Percentiles rank a stretch among this genome's conserved stretches.
phyloP scores from a whole-genome alignment of 2,113 vertebrate species.

The Protomyctophum bolini region DNA sequence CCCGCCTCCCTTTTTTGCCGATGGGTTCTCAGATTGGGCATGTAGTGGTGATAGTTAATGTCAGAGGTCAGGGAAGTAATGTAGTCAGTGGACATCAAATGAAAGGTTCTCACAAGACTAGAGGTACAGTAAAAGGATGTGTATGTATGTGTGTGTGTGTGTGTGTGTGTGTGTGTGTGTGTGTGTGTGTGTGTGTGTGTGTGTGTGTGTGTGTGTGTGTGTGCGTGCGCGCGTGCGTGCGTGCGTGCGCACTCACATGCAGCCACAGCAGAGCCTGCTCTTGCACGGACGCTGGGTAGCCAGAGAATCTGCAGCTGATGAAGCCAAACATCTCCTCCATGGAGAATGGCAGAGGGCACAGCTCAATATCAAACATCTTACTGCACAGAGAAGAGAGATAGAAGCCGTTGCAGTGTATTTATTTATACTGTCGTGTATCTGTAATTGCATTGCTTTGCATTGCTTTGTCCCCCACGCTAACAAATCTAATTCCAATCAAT shows the following conservation, averaged over 20 bases:
- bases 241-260: conserved; percentile 84
- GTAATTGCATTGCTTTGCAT: no score
- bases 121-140: background rate
- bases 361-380: conserved; percentile 99
- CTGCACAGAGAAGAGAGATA: conserved; percentile 67
- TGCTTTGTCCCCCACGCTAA: no score
- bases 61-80: no score
- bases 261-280: conserved; percentile 98
- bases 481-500: no score
- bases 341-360: conserved; percentile 97
- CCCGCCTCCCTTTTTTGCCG: no score
- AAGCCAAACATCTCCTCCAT: conserved; percentile 99
- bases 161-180: conserved; percentile 8
- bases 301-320: conserved; percentile 97
- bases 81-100: no score
- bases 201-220: conserved; percentile 2
- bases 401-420: no score
- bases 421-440: no score
- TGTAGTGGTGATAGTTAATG: no score
- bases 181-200: conserved; percentile 1
- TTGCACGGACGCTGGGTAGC: conserved; percentile 96
- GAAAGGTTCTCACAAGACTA: no score
- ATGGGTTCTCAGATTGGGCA: no score
- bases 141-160: conserved; percentile 11
- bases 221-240: conserved; percentile 14